Base-by-base conservation (phyloP, 2,113 vertebrate genomes). In the Platycercus adscitus region DNA sequence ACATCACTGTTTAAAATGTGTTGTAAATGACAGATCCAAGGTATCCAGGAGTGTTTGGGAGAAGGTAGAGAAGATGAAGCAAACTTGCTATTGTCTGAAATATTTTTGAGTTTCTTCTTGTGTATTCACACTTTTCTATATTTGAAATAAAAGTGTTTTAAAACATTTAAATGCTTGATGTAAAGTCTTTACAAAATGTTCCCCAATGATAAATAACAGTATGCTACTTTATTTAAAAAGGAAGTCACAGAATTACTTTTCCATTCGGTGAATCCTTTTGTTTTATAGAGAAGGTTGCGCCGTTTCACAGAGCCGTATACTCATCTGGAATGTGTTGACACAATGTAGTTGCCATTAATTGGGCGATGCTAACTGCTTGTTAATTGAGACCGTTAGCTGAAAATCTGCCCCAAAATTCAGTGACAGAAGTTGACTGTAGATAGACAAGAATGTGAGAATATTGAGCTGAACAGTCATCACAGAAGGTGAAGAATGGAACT, bases 281-380 rank as follows among this genome's bases (percentile, higher is more conserved):
- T 81, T 79, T 75, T 61, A 55, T 14, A 6, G 86, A 65, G 65
- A 52, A 81, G 39, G 49, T 52, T 72, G 66, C 23, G 13, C 23
- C 0, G 0, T 80, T 85, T 86, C 86, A 35, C 56, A 76, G 72
- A 68, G 79, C 66, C 44, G 0, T 72, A 26, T 47, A 19, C 71
- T 93, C 68, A 37, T 60, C 63, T 56, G 64, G 35, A 31, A 14
- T 47, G 33, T 89, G 79, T 88, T 88, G 88, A 77, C 75, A 60
- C 68, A 86, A 47, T 29, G 80, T 44, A 41, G 70, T 41, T 92
- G 82, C 63, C 86, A 80, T 81, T 95, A 94, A 94, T 69, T 93
- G 86, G 96, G 68, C 23, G 6, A 46, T 37, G 29, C 82, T 90
- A 93, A 96, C 63, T 91, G 86, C 76, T 92, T 2, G 4, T 92